Percentiles rank a stretch among this genome's conserved stretches.
phyloP scores from a whole-genome alignment of 2,888 invertebrate species.

The Epirrhoe alternata region DNA sequence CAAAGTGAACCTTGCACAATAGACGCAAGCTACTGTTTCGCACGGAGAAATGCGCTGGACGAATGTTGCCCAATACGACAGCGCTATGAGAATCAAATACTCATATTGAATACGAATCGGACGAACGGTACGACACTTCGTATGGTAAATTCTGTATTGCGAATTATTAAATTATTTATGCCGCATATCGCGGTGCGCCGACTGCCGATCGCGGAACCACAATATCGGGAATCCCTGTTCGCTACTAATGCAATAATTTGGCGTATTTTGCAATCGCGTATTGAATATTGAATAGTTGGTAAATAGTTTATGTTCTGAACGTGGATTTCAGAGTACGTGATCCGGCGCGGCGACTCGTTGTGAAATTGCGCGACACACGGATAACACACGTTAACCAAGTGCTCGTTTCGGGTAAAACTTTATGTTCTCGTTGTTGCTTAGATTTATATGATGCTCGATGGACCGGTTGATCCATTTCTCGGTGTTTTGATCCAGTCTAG shows the following conservation, averaged over 20 bases:
- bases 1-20: slow-evolving; percentile 67
- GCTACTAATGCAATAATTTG: slow-evolving; percentile 85
- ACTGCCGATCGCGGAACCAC: slow-evolving; percentile 81
- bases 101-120: slow-evolving; percentile 84
- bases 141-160: slow-evolving; percentile 85
- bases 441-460: slow-evolving; percentile 69
- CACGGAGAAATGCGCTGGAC: slow-evolving; percentile 59
- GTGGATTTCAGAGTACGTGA: slow-evolving; percentile 82
- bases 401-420: slow-evolving; percentile 73
- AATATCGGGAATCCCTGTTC: slow-evolving; percentile 85
- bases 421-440: slow-evolving; percentile 72
- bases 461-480: slow-evolving; percentile 59
- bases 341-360: slow-evolving; percentile 72
- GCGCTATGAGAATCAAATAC: slow-evolving; percentile 84
- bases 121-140: slow-evolving; percentile 82
- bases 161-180: slow-evolving; percentile 86
- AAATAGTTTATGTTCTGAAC: slow-evolving; percentile 84
- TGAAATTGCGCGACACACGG: slow-evolving; percentile 77
- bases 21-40: slow-evolving; percentile 66
- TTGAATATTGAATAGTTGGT: slow-evolving; percentile 84
- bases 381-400: slow-evolving; percentile 79
- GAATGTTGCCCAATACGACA: slow-evolving; percentile 81
- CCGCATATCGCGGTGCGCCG: slow-evolving; percentile 79
- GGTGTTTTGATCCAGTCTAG: slow-evolving; percentile 26
- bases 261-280: slow-evolving; percentile 85